Evolutionary conservation across 2,888 invertebrate genomes (phyloP), one percentile per base, ranked within the genome.

Genomic region (Octonoba sinensis): DNA sequence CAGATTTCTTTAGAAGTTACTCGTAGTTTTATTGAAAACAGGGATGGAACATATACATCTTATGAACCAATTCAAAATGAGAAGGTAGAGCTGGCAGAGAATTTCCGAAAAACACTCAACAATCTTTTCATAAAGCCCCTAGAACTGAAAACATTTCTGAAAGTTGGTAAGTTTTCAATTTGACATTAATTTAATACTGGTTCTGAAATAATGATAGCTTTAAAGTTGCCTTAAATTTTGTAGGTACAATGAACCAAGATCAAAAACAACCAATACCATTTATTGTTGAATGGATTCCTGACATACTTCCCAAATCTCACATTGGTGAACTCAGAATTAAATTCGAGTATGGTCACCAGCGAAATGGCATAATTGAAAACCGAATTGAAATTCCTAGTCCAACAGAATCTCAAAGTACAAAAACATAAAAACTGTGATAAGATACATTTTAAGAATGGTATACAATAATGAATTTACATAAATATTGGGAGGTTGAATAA

Each of bases 201-300:
- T 18, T 1, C 11, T 3, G 54, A 3, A 16, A 54, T 54, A 54
- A 16, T 36, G 6, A 8, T 11, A 36, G 20, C 4, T 57, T 22
- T 22, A 27, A 27, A 27, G 1, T 22, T 59, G 12, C 36, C 16
- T 74, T 84, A 78, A 62, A 46, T 54, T 84, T 86, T 86, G 27
- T 86, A 91, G 91, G 91, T 66, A 89, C 89, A 85, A 90, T 89
- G 47, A 88, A 90, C 36, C 88, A 90, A 49, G 90, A 90, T 85
- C 91, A 91, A 86, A 89, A 90, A 75, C 91, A 92, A 66, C 91
- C 91, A 83, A 92, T 91, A 74, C 93, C 92, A 20, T 92, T 94
- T 87, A 89, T 92, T 44, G 91, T 95, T 59, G 93, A 93, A 87
- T 95, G 94, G 94, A 92, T 92, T 79, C 93, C 94, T 0, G 92